Evolutionary conservation across 2,888 invertebrate genomes (phyloP), one percentile per base, ranked within the genome.

Genomic region (Balanococcus diminutus): DNA sequence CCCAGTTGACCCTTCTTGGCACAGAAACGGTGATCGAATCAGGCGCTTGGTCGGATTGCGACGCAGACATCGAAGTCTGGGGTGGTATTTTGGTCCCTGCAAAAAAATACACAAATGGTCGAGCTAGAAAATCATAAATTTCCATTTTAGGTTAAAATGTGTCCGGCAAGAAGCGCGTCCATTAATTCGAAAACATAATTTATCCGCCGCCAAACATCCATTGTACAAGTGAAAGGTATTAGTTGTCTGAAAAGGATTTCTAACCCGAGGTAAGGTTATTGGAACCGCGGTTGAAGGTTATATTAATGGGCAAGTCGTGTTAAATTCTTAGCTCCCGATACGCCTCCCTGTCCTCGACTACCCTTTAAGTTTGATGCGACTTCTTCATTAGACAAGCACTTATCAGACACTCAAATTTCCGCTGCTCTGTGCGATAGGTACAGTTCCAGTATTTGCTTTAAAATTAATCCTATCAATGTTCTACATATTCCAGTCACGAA

Each of bases 1-100:
- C 79, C 87, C 87, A 87, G 19, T 82, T 82, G n/a, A 87, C 86
- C 9, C 75, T 25, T 22, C 84, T 36, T 28, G 86, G 86, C 5
- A 81, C 86, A 16, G 46, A 42, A 1, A 87, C 51, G 28, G 14
- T 56, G 19, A 32, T 42, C 25, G 84, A 82, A 22, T 84, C 82
- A n/a, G 81, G 6, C n/a, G 14, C 31, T 22, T 19, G 22, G 51
- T 81, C 86, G 22, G 28, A 14, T 36, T 25, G 36, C 19, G 36
- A 36, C 8, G 36, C 36, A 9, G 31, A 14, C 1, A 9, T 14
- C 32, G 56, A 56, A 6, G 72, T 4, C 16, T n/a, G n/a, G n/a
- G 36, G 2, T 9, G 31, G 25, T 8, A 19, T 36, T 19, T 86
- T 86, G 86, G 86, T 86, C 86, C 86, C 86, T 86, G 81, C 4